Percentiles rank a stretch among this genome's conserved stretches.
phyloP scores from a whole-genome alignment of 1,140 invertebrate genomes.

The Sinella curviseta region DNA sequence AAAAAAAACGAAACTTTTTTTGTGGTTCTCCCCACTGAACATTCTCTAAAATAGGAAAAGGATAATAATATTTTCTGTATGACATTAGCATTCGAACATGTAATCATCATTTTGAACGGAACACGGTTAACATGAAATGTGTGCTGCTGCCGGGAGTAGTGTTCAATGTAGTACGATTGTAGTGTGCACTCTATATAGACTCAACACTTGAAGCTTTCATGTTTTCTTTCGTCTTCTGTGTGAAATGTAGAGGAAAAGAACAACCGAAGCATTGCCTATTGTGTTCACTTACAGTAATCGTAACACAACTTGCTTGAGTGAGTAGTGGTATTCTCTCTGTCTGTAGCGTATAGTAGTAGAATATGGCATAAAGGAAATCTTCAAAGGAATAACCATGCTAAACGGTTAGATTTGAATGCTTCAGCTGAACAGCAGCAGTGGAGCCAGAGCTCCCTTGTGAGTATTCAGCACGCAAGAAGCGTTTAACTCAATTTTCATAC shows the following conservation, averaged over 20 bases:
- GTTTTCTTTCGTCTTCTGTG: constrained; percentile 5
- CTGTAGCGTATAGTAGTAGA: too few species aligned
- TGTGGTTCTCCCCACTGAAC: constrained; percentile 6
- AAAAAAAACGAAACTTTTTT: constrained; percentile 6
- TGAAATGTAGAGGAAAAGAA: constrained; percentile 26
- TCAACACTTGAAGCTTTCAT: constrained; percentile 17
- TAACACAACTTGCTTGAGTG: background rate
- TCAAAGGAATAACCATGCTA: background rate
- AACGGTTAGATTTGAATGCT: constrained; percentile 19
- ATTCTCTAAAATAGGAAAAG: background rate
- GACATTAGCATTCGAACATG: background rate
- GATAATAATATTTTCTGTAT: background rate
- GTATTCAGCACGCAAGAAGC: constrained; percentile 29
- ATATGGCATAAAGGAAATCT: background rate
- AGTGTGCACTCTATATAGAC: background rate
- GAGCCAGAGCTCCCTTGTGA: constrained; percentile 11
- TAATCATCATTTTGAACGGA: background rate
- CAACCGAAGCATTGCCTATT: constrained; percentile 17
- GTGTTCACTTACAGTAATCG: constrained; percentile 8
- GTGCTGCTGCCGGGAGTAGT: background rate
- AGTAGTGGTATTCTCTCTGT: too few species aligned
- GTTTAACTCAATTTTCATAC: constrained; percentile 49
- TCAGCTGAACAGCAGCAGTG: background rate
- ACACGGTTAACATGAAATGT: background rate
- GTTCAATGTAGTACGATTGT: background rate